Evolutionary conservation across 2,888 invertebrate genomes (phyloP).

Genomic region (Patella caerulea): DNA sequence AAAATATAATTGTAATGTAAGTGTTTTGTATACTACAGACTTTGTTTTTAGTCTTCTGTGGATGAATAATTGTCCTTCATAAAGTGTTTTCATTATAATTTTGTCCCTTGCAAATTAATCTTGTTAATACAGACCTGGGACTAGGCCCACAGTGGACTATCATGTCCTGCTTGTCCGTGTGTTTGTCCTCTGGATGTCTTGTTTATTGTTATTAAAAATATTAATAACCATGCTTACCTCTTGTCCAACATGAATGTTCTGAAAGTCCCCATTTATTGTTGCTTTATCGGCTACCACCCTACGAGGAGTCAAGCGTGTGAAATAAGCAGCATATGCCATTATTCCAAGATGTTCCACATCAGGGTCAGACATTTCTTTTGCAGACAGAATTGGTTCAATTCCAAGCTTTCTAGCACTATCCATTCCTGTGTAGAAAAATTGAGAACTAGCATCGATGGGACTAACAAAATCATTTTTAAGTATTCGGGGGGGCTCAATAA

Average conservation of each 20-base stretch:
- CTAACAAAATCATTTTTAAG: no score
- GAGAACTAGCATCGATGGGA: no score
- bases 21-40: no score
- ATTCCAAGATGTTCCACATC: constrained; percentile 97
- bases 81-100: no score
- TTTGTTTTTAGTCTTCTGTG: no score
- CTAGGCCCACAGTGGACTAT: no score
- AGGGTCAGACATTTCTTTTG: constrained; percentile 94
- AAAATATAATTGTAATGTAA: no score
- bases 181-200: background rate
- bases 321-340: constrained; percentile 96
- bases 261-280: constrained; percentile 47
- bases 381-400: constrained; percentile 89
- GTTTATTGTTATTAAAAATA: background rate
- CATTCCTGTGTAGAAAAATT: constrained; percentile 73
- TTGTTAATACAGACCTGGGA: no score
- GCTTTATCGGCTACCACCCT: constrained; percentile 50
- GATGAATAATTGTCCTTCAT: no score
- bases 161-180: background rate
- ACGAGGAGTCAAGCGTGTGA: constrained; percentile 78
- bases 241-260: constrained; percentile 52
- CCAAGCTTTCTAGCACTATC: constrained; percentile 78
- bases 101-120: no score
- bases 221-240: constrained; percentile 42
- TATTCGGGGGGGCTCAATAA: no score